phyloP scores from a whole-genome alignment of 1,140 invertebrate species.

The Pectinophora gossypiella region DNA sequence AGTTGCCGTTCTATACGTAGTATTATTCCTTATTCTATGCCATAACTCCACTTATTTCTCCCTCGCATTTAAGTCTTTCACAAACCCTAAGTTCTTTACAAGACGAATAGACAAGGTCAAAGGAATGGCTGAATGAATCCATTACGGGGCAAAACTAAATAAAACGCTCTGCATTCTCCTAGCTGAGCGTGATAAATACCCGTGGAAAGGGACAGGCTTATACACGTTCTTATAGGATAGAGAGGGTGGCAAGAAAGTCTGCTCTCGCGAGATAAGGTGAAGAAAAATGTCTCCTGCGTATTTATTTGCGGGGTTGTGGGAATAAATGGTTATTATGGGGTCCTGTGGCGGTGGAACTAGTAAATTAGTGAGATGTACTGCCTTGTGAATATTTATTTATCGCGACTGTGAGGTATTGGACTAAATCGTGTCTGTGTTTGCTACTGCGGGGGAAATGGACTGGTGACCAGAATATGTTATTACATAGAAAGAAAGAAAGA shows the following conservation, averaged over 20 bases:
- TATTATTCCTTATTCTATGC: too few relatives aligned
- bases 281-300: constrained; percentile 70
- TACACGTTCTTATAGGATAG: constrained; percentile 9
- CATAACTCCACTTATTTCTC: too few relatives aligned
- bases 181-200: constrained; percentile 52
- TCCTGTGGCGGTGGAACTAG: constrained; percentile 35
- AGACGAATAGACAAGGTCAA: constrained; percentile 65
- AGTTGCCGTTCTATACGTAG: too few relatives aligned
- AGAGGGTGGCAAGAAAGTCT: constrained; percentile 38
- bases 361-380: constrained; percentile 72
- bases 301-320: constrained; percentile 53
- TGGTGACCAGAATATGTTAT: too few relatives aligned
- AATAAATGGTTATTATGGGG: constrained; percentile 71
- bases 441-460: too few relatives aligned
- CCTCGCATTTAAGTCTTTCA: too few relatives aligned
- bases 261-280: constrained; percentile 61
- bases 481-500: too few relatives aligned
- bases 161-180: constrained; percentile 45
- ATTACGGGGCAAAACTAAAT: constrained; percentile 66
- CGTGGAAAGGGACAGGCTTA: constrained; percentile 26
- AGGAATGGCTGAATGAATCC: constrained; percentile 58
- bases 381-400: constrained; percentile 68
- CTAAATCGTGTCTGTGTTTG: too few relatives aligned
- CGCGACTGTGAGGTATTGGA: constrained; percentile 44
- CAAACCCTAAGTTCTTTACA: too few relatives aligned